phyloP scores from a whole-genome alignment of 2,797 vertebrate species.

The Danionella dracula region DNA sequence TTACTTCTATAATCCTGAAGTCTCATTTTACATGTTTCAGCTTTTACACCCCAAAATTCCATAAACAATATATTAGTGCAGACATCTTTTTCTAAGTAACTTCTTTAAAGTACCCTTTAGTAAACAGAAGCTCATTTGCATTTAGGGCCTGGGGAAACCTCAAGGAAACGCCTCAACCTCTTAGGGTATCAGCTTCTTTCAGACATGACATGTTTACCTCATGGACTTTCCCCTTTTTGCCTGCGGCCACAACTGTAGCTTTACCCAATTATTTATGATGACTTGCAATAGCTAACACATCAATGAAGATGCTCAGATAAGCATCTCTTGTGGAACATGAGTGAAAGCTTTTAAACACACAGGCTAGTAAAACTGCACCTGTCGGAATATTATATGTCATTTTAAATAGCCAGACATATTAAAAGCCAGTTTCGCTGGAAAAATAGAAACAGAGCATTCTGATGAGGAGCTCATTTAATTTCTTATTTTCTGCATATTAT shows the following conservation, averaged over 20 bases:
- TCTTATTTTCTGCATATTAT: no score
- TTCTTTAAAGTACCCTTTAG: neutral
- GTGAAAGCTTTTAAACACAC: neutral
- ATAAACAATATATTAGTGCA: no score
- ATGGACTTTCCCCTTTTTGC: neutral
- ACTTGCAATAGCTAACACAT: neutral
- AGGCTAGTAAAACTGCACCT: no score
- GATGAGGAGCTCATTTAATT: no score
- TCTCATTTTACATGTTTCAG: no score
- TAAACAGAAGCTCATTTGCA: neutral
- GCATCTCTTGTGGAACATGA: neutral
- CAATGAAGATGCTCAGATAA: constrained; percentile 8
- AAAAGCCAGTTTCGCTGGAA: no score
- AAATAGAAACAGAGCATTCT: no score
- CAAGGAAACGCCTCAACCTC: neutral
- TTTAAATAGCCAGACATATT: no score
- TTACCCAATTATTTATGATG: neutral
- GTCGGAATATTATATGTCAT: no score
- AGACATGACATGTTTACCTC: neutral
- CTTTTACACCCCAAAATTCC: no score
- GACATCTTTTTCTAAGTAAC: no score
- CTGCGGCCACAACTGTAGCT: constrained; percentile 17
- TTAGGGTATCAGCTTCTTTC: neutral
- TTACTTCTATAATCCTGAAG: no score
- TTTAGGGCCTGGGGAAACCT: neutral